A percentile compares a stretch with the other conserved stretches of the same genome.
These are phyloP conservation scores for Macropis europaea DNA, from an alignment of 2,888 invertebrate genomes.

Conservation along the genomic window DNA sequence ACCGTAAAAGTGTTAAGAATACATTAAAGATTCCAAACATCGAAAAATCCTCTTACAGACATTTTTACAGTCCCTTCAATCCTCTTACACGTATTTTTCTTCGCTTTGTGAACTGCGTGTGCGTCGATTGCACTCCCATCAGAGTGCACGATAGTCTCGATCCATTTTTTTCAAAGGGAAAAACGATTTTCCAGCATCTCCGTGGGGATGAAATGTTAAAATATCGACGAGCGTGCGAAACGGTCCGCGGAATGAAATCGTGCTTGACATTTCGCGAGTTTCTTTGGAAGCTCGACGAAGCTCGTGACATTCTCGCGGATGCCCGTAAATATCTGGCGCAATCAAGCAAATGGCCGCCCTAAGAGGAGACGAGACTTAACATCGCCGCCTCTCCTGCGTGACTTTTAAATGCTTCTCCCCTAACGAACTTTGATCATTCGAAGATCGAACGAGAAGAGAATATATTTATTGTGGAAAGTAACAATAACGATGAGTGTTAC, in stretches of 20 bases:
- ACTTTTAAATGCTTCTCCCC: slow-evolving; percentile 1
- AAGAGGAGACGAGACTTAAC: neutral
- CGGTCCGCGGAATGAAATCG: neutral
- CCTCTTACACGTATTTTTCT: no score
- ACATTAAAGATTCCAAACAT: no score
- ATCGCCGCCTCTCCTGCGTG: neutral
- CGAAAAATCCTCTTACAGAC: no score
- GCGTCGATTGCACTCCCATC: no score
- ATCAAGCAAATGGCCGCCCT: slow-evolving; percentile 16
- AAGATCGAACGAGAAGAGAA: neutral
- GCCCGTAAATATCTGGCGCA: neutral
- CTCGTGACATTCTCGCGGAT: slow-evolving; percentile 1
- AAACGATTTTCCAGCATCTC: neutral
- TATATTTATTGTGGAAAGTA: neutral
- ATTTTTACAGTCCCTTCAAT: no score
- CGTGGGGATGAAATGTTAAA: neutral
- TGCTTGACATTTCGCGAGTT: slow-evolving; percentile 5
- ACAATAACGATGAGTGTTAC: no score
- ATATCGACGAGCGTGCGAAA: neutral
- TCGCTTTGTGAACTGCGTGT: no score
- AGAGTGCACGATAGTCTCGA: neutral
- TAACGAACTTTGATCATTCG: neutral
- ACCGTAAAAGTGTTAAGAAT: no score
- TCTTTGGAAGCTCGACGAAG: neutral
- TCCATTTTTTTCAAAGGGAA: neutral